A percentile compares a stretch with the other conserved stretches of the same genome.
phyloP scores from a whole-genome alignment of 2,888 invertebrate genomes.

The Lithosia quadra region DNA sequence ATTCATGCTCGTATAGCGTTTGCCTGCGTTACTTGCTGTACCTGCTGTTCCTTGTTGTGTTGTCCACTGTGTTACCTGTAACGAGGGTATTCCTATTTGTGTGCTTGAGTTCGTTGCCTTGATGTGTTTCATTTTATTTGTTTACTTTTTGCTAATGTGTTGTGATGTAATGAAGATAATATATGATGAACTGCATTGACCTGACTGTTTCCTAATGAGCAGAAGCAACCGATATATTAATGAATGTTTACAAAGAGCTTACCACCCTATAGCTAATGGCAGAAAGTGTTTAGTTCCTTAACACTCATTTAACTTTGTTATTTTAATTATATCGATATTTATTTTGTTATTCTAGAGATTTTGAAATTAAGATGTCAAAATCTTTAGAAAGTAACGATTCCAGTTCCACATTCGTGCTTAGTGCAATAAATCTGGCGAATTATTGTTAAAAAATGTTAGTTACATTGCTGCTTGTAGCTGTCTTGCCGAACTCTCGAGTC shows the following conservation, averaged over 20 bases:
- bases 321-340: too few species aligned
- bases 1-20: conserved; percentile 29
- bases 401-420: not conserved
- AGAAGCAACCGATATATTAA: not conserved
- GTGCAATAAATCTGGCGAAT: not conserved
- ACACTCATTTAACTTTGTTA: too few species aligned
- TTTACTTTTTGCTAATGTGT: not conserved
- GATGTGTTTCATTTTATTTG: not conserved
- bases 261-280: too few species aligned
- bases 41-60: conserved; percentile 1
- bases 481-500: not conserved
- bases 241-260: too few species aligned
- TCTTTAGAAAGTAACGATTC: not conserved
- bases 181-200: not conserved
- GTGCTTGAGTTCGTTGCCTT: conserved; percentile 12
- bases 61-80: conserved; percentile 17
- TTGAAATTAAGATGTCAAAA: too few species aligned
- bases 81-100: conserved; percentile 6
- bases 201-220: not conserved
- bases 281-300: too few species aligned
- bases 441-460: not conserved
- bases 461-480: not conserved
- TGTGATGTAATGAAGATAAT: not conserved
- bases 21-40: conserved; percentile 36
- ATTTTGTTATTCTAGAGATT: too few species aligned